Evolutionary conservation across 2,888 invertebrate species (phyloP), one percentile per base, ranked within the genome.

Genomic region (Thecophora atra): DNA sequence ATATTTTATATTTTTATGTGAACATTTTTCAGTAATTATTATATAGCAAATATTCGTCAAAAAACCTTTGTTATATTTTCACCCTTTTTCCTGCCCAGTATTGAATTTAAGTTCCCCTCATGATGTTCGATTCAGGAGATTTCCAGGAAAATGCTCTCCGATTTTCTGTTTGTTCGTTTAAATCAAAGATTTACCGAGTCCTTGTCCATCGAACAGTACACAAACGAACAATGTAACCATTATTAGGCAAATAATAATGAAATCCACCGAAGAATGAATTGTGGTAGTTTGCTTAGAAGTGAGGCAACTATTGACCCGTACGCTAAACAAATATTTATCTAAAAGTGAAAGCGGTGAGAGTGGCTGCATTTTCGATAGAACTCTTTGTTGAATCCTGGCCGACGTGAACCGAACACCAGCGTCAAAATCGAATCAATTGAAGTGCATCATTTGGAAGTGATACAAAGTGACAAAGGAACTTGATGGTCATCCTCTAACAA

Each of bases 401-500:
- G 47, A 70, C 70, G 51, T 72, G 62, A 24, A 56, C 6, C 0
- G 11, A 56, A 26, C 56, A 13, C 37, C 47, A 17, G 13, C 17
- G n/a, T 1, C 15, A 47, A 30, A 42, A 2, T 37, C 37, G 15
- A 69, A 17, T 7, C 44, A 63, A 62, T n/a, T 58, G 64, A 62
- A 73, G 71, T 69, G 19, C 54, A 72, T 71, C 71, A 58, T 64
- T 71, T 73, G 72, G 65, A 72, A 70, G 69, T 52, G 63, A 51
- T 63, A 60, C 44, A 56, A 42, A 58, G 37, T 63, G 72, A 75
- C 76, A 77, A 77, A 76, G 44, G 70, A 80, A 76, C 19, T 81
- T 80, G 79, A 81, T 79, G 78, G 78, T 81, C 82, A 81, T 79
- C 70, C 42, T 24, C 63, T 42, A 74, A 75, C 74, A 52, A 28